Conservation (phyloP, 30 jellyfish, hydroid and myxozoan genomes). For the Turritopsis dohrnii region DNA sequence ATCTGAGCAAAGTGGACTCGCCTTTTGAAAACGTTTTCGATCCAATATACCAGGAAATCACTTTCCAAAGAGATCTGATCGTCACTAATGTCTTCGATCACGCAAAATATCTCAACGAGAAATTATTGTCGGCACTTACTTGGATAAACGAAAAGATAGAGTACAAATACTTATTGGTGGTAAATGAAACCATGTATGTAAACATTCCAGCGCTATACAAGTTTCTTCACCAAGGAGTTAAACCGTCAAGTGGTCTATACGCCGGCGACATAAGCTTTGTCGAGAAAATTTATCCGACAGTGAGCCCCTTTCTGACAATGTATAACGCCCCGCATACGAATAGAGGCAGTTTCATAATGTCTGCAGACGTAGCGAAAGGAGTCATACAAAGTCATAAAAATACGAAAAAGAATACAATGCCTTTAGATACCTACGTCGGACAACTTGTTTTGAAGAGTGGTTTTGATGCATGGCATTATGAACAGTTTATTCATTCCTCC, state of each 20-base stretch:
- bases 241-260: background rate
- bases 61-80: background rate
- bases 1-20: background rate
- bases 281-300: background rate
- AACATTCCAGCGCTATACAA: background rate
- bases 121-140: background rate
- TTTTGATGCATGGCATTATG: background rate
- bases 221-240: background rate
- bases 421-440: background rate
- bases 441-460: slow-evolving; percentile 11
- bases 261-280: background rate
- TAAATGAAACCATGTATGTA: background rate
- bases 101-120: background rate
- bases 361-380: background rate
- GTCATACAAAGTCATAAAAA: background rate
- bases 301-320: background rate
- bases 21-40: background rate
- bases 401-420: background rate
- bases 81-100: background rate
- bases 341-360: background rate
- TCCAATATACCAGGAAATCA: background rate
- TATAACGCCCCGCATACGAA: background rate
- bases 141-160: background rate
- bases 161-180: background rate
- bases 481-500: background rate